These are phyloP conservation scores for Neostethus bicornis DNA, from an alignment of 2,797 vertebrate genomes.

Conservation along the genomic window DNA sequence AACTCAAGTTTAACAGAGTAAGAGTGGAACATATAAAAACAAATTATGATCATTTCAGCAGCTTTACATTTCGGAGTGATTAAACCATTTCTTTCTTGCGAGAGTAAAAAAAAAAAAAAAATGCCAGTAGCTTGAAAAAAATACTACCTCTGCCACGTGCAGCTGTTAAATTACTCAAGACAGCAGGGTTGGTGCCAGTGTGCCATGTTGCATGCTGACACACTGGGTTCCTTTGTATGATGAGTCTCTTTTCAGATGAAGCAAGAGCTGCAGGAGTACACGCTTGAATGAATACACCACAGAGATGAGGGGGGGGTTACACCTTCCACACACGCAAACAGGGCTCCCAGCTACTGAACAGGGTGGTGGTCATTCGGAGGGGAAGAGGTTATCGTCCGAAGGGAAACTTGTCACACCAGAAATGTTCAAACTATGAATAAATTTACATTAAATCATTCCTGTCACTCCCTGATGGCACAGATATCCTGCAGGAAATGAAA, in stretches of 20 bases:
- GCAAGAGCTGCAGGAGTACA: constrained; percentile 59
- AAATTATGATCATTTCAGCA: not conserved
- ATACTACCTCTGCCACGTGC: constrained; percentile 31
- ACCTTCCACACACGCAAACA: constrained; percentile 12
- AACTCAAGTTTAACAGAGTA: not conserved
- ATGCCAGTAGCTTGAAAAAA: constrained; percentile 19
- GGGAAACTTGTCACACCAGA: constrained; percentile 52
- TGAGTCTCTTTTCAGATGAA: constrained; percentile 44
- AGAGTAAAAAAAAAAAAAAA: constrained; percentile 1
- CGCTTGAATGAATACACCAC: constrained; percentile 55
- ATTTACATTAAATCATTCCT: constrained; percentile 61
- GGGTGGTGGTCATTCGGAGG: constrained; percentile 43
- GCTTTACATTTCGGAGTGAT: not conserved
- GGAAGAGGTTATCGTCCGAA: constrained; percentile 45
- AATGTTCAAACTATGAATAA: constrained; percentile 56
- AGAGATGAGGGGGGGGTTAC: constrained; percentile 18
- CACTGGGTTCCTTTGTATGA: constrained; percentile 59
- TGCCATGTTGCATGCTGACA: constrained; percentile 58
- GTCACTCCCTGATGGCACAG: constrained; percentile 26
- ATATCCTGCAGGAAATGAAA: constrained; percentile 28
- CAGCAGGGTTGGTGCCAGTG: constrained; percentile 52
- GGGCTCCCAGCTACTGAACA: constrained; percentile 24
- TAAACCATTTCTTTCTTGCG: not conserved
- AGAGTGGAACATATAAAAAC: not conserved
- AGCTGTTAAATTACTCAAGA: constrained; percentile 35